A percentile compares a stretch with the other conserved stretches of the same genome.
phyloP scores from a whole-genome alignment of 2,113 vertebrate species.

The Lycocorax pyrrhopterus region DNA sequence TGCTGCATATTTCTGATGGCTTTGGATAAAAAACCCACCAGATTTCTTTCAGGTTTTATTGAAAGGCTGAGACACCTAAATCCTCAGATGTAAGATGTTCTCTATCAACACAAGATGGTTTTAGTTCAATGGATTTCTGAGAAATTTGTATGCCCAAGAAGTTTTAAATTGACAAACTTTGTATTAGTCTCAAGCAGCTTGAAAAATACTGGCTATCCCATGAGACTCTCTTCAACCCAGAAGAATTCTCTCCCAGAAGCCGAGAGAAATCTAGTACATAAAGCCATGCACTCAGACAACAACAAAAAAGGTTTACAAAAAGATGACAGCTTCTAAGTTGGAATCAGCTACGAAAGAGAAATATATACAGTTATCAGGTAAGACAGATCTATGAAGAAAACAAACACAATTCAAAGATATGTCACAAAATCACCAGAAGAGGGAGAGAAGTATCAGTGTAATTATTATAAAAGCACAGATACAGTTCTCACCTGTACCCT shows the following conservation, averaged over 20 bases:
- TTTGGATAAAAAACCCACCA: not conserved
- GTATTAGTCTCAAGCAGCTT: not conserved
- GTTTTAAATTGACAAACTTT: not conserved
- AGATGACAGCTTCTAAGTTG: not conserved
- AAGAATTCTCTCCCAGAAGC: not conserved
- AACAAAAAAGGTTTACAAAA: not conserved
- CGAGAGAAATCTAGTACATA: not conserved
- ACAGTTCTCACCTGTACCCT: not conserved
- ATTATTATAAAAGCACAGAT: not conserved
- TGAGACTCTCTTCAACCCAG: not conserved
- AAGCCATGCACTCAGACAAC: not conserved
- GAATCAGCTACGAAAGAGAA: not conserved
- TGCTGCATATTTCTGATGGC: not conserved
- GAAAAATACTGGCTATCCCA: not conserved
- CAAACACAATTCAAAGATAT: not conserved
- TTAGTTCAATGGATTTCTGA: not conserved
- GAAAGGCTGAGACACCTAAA: not conserved
- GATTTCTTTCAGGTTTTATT: not conserved
- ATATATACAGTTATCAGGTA: not conserved
- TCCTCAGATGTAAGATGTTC: not conserved
- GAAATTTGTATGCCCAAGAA: not conserved
- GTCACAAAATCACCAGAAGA: not conserved
- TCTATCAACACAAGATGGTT: not conserved
- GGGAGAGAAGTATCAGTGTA: not conserved
- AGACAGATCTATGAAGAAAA: not conserved